Base-by-base conservation (phyloP, 2,797 vertebrate species). In the Bradypus variegatus region DNA sequence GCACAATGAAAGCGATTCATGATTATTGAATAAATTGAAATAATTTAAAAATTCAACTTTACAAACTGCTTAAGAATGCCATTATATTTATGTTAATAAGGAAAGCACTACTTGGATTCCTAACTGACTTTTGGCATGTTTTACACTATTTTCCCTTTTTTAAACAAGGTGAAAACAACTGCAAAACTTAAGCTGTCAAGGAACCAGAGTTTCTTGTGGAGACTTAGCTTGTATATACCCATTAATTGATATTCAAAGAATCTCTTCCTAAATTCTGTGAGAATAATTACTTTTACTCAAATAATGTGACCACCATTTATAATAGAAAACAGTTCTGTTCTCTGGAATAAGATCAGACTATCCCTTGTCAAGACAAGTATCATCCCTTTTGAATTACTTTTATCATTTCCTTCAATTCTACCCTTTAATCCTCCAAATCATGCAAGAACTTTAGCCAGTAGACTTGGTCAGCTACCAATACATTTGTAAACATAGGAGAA, bases 21-120 rank as follows among this genome's bases (percentile, higher is more conserved):
- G 94, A 96, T 97, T 96, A 95, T 76, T 90, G 90, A 95, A 97
- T 94, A 94, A 95, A 96, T 96, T 89, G 90, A 86, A 96, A 94
- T 95, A 95, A 94, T 93, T 96, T 96, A 70, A 4, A 27, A 96
- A 96, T 92, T 89, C 89, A 95, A 72, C 1, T 77, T 94, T 86
- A 80, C 16, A 67, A 93, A 81, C 48, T 88, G 48, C 80, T 85
- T 95, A 95, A 89, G 21, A 90, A 86, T 93, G 64, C 18, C 10
- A 86, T 94, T 96, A 81, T 70, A 95, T 75, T 87, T 94, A 95
- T 89, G 58, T 48, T 90, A 96, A 90, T 89, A 95, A 91, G 4
- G 19, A 93, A 84, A 33, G 36, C 1, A 70, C 84, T 70, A 78
- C 94, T 96, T 95, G 89, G 7, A 69, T 86, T 94, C 92, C 38